Evolutionary conservation across 2,888 invertebrate genomes (phyloP).

Genomic region (Pachliopta kotzebuea): DNA sequence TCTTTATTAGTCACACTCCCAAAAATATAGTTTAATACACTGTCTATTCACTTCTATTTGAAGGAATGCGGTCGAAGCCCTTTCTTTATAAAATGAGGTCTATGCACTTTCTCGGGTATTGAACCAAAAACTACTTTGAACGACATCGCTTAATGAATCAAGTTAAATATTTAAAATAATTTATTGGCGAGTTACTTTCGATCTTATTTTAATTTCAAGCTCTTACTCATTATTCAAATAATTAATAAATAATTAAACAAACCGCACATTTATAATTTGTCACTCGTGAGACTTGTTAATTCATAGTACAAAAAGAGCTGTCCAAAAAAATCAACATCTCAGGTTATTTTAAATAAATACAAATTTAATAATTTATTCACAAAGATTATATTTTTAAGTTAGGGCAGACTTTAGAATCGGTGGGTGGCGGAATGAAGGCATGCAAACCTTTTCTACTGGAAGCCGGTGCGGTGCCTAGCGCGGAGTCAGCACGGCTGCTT

Average conservation of each 20-base stretch:
- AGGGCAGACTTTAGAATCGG: slow-evolving; percentile 34
- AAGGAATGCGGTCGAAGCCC: slow-evolving; percentile 38
- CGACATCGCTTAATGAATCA: slow-evolving; percentile 21
- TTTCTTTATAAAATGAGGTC: slow-evolving; percentile 35
- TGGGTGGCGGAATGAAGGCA: slow-evolving; percentile 45
- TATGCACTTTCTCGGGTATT: slow-evolving; percentile 33
- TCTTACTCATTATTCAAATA: not conserved
- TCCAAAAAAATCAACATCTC: too few species aligned
- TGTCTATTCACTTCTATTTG: slow-evolving; percentile 20
- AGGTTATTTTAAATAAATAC: not conserved
- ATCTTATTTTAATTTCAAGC: not conserved
- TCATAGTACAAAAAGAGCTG: too few species aligned
- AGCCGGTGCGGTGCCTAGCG: slow-evolving; percentile 33
- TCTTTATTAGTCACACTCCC: not conserved
- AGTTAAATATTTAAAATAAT: not conserved
- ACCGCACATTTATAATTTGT: too few species aligned
- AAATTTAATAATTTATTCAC: not conserved
- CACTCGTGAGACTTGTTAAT: too few species aligned
- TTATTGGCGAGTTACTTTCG: not conserved
- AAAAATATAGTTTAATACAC: not conserved
- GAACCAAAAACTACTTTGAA: slow-evolving; percentile 24
- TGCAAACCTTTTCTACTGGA: slow-evolving; percentile 34
- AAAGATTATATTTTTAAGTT: slow-evolving; percentile 12
- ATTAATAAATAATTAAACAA: too few species aligned
- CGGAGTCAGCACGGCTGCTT: slow-evolving; percentile 48